Evolutionary conservation across 1,140 invertebrate species (phyloP), one percentile per base, ranked within the genome.

Genomic region (Neuroterus valhalla): DNA sequence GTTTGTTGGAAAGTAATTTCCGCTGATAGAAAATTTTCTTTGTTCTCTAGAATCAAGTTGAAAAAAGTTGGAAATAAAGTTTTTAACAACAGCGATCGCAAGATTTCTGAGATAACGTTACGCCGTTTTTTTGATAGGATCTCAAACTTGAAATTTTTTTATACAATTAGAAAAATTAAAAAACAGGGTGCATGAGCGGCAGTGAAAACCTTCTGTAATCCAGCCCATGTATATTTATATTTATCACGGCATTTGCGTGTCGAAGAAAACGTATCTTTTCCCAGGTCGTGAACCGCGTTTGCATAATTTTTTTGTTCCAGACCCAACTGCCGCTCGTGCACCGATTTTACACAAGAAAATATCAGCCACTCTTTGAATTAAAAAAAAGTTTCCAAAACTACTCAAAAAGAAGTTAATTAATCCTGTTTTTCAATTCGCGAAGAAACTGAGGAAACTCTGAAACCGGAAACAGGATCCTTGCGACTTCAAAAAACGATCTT

Each of bases 271-370:
- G n/a, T 48, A 17, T n/a, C n/a, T 19, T 46, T 55, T 55, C 12
- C 26, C 52, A 31, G 12, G 19, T 12, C 52, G 23, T 68, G 45
- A 67, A 44, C 62, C 19, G 46, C 48, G 19, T 11, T 17, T 23
- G 14, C 5, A 17, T 38, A n/a, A 67, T 66, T 74, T 74, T 38
- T 74, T 19, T 74, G 72, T 74, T 74, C 12, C 72, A 74, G 72
- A 42, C 50, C 55, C 67, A 45, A 55, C 15, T 55, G 45, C n/a
- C 66, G 48, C 70, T 67, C 70, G 68, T 68, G 70, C 74, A 55
- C 70, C 12, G 42, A 71, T 66, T 71, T 69, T 44, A 62, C 19
- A 69, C 52, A 66, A 66, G 48, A 55, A 45, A 71, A 66, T 66
- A 38, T 50, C 62, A 55, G 45, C 26, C 38, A 17, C 17, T 68